Conservation (phyloP, 1,140 invertebrate genomes). For the Drusus annulatus region DNA sequence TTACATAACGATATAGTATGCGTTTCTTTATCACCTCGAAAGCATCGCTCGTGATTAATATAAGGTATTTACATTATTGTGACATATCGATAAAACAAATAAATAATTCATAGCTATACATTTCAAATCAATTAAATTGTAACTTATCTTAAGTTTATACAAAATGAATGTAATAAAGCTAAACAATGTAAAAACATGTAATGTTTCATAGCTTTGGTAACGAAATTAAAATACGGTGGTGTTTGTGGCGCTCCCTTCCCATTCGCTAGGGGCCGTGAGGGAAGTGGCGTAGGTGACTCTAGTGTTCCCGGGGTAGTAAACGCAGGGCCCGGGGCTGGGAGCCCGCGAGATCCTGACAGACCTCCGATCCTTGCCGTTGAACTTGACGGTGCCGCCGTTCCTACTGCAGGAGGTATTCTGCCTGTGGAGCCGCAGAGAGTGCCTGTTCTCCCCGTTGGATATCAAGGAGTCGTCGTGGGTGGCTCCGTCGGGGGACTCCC, state of each 20-base stretch:
- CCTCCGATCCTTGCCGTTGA: conserved; percentile 63
- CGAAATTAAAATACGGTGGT: conserved; percentile 52
- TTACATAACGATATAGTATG: too few species aligned
- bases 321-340: conserved; percentile 75
- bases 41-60: not conserved
- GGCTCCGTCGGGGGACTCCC: conserved; percentile 80
- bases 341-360: conserved; percentile 60
- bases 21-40: too few species aligned
- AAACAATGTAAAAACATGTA: too few species aligned
- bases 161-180: not conserved
- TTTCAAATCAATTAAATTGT: too few species aligned
- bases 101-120: too few species aligned
- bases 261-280: conserved; percentile 56
- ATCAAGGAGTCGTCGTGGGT: conserved; percentile 86
- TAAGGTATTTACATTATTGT: conserved; percentile 3
- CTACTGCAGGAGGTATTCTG: conserved; percentile 74
- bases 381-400: conserved; percentile 65
- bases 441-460: conserved; percentile 80
- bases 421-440: conserved; percentile 78
- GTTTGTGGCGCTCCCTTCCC: conserved; percentile 53
- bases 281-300: conserved; percentile 52
- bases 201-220: not conserved
- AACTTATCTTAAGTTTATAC: not conserved
- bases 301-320: conserved; percentile 75
- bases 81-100: not conserved